Evolutionary conservation across 2,888 invertebrate genomes (phyloP), one percentile per base, ranked within the genome.

Genomic region (Plagiodera versicolora): DNA sequence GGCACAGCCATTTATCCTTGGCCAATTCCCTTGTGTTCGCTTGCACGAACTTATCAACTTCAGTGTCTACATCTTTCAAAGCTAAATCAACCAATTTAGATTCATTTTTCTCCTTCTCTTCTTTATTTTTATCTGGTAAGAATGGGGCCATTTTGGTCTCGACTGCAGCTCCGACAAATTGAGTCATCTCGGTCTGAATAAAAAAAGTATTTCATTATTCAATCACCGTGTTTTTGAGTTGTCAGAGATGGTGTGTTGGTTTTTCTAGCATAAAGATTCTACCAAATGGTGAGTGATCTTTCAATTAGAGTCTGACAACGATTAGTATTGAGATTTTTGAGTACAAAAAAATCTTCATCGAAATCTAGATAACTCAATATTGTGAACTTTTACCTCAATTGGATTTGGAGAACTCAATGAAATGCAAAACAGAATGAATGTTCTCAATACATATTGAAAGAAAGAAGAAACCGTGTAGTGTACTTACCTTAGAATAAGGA

Each of bases 1-100:
- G 99, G 80, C 99, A 99, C 68, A 99, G 80, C 98, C 98, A 99
- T 74, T 99, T 99, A 78, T 98, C 99, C 77, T 97, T 97, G 0
- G 94, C 93, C 67, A 99, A 77, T 81, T 99, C 98, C 75, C 98
- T 94, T 0, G 97, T 97, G 78, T 99, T 99, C 0, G 95, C 91
- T 73, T 91, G 89, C 14, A 99, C 90, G 79, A 99, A 98, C 79
- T 95, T 95, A 74, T 98, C 97, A 0, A 97, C 91, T 81, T 94
- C 94, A 0, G 81, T 84, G 60, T 85, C 85, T 0, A 83, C 81
- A 69, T 87, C 86, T 67, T 81, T 80, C 44, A 80, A 64, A 1
- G 80, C 77, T 52, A 81, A 70, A 55, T 67, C 67, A 6, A 80
- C 70, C 4, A 80, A 69, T 71, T 80, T 81, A 1, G 72, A 69